Base-by-base conservation (phyloP, 1,140 invertebrate genomes). In the Zaprionus tsacasi region DNA sequence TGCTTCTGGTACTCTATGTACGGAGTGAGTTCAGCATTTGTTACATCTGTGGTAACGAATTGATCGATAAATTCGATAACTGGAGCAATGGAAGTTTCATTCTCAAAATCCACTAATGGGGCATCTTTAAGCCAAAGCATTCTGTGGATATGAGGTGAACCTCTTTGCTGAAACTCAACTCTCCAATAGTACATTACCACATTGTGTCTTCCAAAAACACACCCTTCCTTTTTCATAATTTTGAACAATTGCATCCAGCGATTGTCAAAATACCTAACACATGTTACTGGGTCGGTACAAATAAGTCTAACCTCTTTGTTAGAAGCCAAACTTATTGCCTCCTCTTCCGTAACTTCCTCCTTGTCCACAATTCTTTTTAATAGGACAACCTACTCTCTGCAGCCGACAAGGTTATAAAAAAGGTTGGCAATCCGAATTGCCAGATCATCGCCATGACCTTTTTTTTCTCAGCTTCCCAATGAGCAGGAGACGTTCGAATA, bases 391-490 rank as follows among this genome's bases (percentile, higher is more conserved):
- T 38, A 15, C 15, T 57, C 12, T 57, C 55, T 36, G 30, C 55
- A 5, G 13, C 13, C 6, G 30, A 57, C n/a, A 30, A 40, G 12
- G 56, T 25, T 36, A 58, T 58, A n/a, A 40, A 58, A 12, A 40
- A 58, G 5, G 64, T 52, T 13, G 64, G 52, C 10, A 66, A 25
- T 3, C 64, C 50, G 12, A 66, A 56, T 52, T 58, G 56, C 10
- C 56, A 8, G 17, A 58, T 40, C 35, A 66, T 66, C 4, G 50
- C 52, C 54, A 66, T 40, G 3, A 66, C 48, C 50, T 66, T 66
- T 17, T 57, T 66, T 15, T 66, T 66, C 15, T 66, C 64, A 25
- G 27, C 35, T 66, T 66, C 64, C 64, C 64, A 66, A 66, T 66
- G 64, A 36, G 50, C 35, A 38, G 64, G 50, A 55, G 64, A 57